Evolutionary conservation across 1,140 invertebrate genomes (phyloP), one percentile per base, ranked within the genome.

Genomic region (Monomorium pharaonis): DNA sequence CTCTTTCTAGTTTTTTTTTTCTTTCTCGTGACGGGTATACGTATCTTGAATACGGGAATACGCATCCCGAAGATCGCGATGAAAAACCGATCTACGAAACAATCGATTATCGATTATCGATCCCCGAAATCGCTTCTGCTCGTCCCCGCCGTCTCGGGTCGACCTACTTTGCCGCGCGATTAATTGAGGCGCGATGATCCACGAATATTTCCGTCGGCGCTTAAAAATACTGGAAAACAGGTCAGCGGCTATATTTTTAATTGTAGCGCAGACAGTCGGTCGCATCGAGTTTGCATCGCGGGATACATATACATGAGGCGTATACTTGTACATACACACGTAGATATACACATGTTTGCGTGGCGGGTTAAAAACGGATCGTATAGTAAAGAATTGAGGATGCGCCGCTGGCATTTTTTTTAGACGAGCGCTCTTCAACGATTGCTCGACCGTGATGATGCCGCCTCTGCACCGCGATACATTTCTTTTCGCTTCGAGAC

Each of bases 241-340:
- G 92, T 93, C 92, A 92, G 86, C 85, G 33, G 67, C 80, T 86
- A 89, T 93, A 93, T 92, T 90, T 92, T 91, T 91, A 91, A 92
- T 91, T 91, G 86, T 86, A 87, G 80, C 84, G 44, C 89, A 90
- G 89, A 90, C 88, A 75, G 51, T 74, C 78, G 67, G 37, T 37
- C 47, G 51, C 78, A 81, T 81, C 51, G 78, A 30, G 63, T 44
- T 81, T 80, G 62, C 62, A 80, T 67, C 76, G 7, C 78, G 18
- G 16, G 65, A 14, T 54, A 21, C 33, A 47, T 21, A 42, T 67
- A 18, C n/a, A 49, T 33, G 30, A 69, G 58, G 1, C 16, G 18
- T 27, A 2, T 70, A 70, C 18, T 12, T 44, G 7, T 30, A 6
- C 1, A 1, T 24, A 30, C 14, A 56, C 54, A 18, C n/a, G 18